These are phyloP conservation scores for Lacerta bilineata DNA, from an alignment of 2,797 vertebrate species.

Conservation along the genomic window DNA sequence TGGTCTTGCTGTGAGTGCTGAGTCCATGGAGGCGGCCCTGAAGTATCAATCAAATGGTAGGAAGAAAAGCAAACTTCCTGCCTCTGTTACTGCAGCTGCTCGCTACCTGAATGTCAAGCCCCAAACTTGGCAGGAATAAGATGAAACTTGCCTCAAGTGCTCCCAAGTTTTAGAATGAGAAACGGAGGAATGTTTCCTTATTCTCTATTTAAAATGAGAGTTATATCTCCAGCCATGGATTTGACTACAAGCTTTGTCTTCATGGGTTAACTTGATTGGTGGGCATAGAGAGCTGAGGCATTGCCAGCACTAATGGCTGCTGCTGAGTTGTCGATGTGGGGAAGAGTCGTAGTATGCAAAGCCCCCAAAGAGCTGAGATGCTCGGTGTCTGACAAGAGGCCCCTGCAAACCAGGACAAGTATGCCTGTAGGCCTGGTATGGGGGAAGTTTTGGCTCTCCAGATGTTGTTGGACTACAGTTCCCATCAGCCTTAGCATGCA, in stretches of 20 bases:
- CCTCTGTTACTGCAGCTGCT: neutral
- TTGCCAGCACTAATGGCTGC: neutral
- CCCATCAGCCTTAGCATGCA: no score
- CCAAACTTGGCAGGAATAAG: slow-evolving; percentile 46
- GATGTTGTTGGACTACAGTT: no score
- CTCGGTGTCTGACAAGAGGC: no score
- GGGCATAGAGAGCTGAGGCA: neutral
- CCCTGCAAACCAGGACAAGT: no score
- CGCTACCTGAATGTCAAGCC: slow-evolving; percentile 24
- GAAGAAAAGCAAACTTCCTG: slow-evolving; percentile 22
- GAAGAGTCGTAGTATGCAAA: neutral
- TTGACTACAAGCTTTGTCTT: slow-evolving; percentile 22
- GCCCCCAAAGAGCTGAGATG: neutral
- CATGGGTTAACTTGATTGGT: slow-evolving; percentile 20
- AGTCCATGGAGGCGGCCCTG: neutral
- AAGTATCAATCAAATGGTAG: slow-evolving; percentile 35
- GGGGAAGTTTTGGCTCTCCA: no score
- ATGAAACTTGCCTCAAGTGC: neutral
- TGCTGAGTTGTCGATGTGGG: neutral
- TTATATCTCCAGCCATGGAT: neutral
- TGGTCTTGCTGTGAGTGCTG: slow-evolving; percentile 45
- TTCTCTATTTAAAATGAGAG: neutral
- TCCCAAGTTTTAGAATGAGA: neutral
- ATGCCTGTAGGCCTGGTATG: no score
- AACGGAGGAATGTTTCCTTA: neutral